A percentile compares a stretch with the other conserved stretches of the same genome.
Conservation (phyloP, 2,888 invertebrate species). For the Eremobia ochroleuca region DNA sequence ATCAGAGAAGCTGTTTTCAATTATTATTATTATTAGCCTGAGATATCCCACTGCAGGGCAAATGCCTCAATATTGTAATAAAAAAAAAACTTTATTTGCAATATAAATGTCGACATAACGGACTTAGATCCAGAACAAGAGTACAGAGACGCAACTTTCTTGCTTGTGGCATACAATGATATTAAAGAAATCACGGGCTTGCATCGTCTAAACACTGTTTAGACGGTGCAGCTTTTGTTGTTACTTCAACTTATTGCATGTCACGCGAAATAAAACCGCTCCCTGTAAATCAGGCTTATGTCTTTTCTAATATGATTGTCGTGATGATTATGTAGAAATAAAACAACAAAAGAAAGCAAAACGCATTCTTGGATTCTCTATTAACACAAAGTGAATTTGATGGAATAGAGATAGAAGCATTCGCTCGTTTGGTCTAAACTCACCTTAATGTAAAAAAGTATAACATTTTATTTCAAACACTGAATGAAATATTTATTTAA, state of each 20-base stretch:
- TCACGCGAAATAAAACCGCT: too few species aligned
- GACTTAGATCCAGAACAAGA: background rate
- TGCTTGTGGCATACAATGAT: background rate
- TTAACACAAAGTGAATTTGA: too few species aligned
- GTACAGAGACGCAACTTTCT: background rate
- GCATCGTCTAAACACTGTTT: too few species aligned
- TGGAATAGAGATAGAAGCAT: background rate
- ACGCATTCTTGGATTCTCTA: background rate
- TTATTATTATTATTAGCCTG: too few species aligned
- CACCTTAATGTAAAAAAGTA: background rate
- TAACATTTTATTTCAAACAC: conserved; percentile 12
- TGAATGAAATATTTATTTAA: conserved; percentile 16
- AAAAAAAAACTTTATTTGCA: background rate
- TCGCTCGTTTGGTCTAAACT: background rate
- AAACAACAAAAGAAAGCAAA: background rate
- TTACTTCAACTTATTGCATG: background rate
- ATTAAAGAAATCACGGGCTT: too few species aligned
- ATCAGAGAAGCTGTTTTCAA: too few species aligned
- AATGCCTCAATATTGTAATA: too few species aligned
- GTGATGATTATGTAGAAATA: background rate
- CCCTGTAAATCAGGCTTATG: background rate
- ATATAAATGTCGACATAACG: background rate
- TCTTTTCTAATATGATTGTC: background rate
- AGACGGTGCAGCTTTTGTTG: background rate
- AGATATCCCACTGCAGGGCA: too few species aligned